Percentiles rank a stretch among this genome's conserved stretches.
Conservation (phyloP, 2,113 vertebrate species). For the Erinaceus europaeus region DNA sequence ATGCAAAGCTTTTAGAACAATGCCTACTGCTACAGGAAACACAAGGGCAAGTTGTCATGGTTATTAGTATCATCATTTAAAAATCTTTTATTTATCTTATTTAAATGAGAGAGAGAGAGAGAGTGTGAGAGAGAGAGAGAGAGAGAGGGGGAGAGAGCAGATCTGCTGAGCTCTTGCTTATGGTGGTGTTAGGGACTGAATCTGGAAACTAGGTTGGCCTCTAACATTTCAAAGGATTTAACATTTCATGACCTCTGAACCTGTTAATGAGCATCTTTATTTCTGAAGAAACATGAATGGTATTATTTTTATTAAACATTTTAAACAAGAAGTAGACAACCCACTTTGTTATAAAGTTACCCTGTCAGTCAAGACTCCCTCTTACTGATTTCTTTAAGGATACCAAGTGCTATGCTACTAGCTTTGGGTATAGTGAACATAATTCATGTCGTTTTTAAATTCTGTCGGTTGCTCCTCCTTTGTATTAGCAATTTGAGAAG, state of each 20-base stretch:
- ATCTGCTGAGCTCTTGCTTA: too few species aligned
- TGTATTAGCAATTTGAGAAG: background rate
- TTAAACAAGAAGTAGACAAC: background rate
- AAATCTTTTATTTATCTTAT: too few species aligned
- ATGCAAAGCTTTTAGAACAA: background rate
- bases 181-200: too few species aligned
- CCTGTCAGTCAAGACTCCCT: background rate
- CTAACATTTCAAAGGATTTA: conserved; percentile 39
- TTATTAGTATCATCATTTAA: too few species aligned
- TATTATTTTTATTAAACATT: conserved; percentile 3
- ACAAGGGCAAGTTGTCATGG: background rate
- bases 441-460: background rate
- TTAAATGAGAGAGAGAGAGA: too few species aligned
- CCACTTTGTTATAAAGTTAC: background rate
- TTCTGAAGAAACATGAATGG: conserved; percentile 14
- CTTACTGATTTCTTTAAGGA: background rate
- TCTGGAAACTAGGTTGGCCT: too few species aligned
- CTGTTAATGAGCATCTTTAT: background rate
- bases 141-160: too few species aligned
- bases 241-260: conserved; percentile 22
- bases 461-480: background rate
- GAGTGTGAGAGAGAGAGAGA: too few species aligned
- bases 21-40: background rate
- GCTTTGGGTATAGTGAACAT: background rate
- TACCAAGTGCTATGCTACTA: background rate